Evolutionary conservation across 2,113 vertebrate genomes (phyloP), one percentile per base, ranked within the genome.

Genomic region (Thryonomys swinderianus): DNA sequence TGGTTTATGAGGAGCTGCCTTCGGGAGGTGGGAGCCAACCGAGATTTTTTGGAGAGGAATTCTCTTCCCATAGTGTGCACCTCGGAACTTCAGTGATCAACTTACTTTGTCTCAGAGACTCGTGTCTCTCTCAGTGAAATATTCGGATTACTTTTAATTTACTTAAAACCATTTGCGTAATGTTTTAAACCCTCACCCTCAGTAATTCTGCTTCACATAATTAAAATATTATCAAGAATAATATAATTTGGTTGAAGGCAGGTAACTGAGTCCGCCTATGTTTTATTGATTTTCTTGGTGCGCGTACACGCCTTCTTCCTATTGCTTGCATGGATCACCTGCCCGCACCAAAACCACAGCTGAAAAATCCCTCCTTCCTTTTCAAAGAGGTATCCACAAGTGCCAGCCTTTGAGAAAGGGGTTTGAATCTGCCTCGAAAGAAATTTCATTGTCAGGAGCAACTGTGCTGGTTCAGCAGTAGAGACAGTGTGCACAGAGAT

Each of bases 221-320:
- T 86, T 85, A 76, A 84, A 83, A 95, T 61, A 57, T 48, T 32
- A 34, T 79, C 34, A 88, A 83, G 78, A 93, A 83, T 90, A 45
- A 45, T 53, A 69, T 23, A 83, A 25, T 90, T 90, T 94, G 82
- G 40, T 34, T 48, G 85, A 91, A 30, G 40, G 81, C n/a, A 85
- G 84, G 17, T 59, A 62, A 53, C 18, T 10, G 32, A 90, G 62
- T 69, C 34, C 80, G 64, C 21, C n/a, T 71, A 55, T 10, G 32
- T 17, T 67, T 85, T 42, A 62, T 23, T 64, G 14, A 45, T 32
- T 82, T 90, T 90, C 57, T 62, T 62, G 18, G 25, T 78, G 21
- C n/a, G 51, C 59, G n/a, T n/a, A 42, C 3, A 5, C 5, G 37
- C 12, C 34, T 20, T 51, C 45, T 95, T 86, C 67, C 61, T 30